Percentiles rank a stretch among this genome's conserved stretches.
phyloP scores from a whole-genome alignment of 2,113 vertebrate genomes.

The Balaeniceps rex region DNA sequence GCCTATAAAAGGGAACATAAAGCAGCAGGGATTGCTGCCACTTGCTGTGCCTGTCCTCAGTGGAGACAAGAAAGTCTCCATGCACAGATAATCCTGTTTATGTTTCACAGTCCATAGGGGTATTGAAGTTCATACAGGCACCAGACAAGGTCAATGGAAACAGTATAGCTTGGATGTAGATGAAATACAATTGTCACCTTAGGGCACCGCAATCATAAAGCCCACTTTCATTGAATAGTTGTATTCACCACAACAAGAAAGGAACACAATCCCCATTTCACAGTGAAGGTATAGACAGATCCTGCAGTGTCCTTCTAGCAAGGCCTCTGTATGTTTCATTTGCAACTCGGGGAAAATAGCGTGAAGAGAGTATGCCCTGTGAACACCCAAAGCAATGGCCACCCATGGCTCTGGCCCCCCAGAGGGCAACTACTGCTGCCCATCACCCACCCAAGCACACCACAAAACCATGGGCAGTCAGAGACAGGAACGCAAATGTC shows the following conservation, averaged over 20 bases:
- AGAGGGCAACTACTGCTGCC: background rate
- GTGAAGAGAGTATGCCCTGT: background rate
- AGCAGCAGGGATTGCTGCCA: background rate
- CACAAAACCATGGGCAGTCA: background rate
- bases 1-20: slow-evolving; percentile 10
- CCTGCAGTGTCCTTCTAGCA: background rate
- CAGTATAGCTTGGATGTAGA: background rate
- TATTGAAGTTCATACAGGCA: background rate
- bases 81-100: background rate
- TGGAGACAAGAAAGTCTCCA: background rate
- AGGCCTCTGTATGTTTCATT: background rate
- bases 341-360: background rate
- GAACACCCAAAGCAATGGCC: background rate
- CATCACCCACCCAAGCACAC: background rate
- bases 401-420: background rate
- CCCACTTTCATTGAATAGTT: background rate
- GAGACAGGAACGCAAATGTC: background rate
- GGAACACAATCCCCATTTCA: background rate
- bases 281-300: accelerated
- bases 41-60: background rate
- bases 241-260: background rate
- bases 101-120: background rate
- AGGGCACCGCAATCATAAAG: background rate
- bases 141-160: background rate
- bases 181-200: background rate